A percentile compares a stretch with the other conserved stretches of the same genome.
Conservation (phyloP, 1,140 invertebrate genomes). For the Cydia amplana region DNA sequence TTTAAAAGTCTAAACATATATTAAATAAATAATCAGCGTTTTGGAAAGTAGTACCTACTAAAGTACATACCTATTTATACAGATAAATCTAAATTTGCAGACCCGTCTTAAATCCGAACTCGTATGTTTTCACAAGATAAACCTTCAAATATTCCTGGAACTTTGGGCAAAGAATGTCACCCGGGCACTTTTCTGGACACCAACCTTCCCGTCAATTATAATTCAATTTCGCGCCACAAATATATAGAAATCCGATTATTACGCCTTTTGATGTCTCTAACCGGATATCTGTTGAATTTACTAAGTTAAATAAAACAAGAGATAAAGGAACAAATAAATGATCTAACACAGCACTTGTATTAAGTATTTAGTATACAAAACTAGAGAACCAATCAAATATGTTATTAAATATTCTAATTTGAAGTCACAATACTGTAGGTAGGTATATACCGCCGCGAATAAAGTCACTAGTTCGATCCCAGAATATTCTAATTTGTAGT, state of each 20-base stretch:
- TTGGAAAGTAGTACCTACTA: too few relatives aligned
- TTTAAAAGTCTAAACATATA: too few relatives aligned
- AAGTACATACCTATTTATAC: too few relatives aligned
- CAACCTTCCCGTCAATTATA: slow-evolving; percentile 41
- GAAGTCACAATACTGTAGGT: too few relatives aligned
- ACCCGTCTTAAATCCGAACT: not conserved
- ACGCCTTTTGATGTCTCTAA: not conserved
- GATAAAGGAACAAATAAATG: not conserved
- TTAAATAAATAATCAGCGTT: too few relatives aligned
- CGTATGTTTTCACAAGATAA: slow-evolving; percentile 42
- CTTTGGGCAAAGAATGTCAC: slow-evolving; percentile 53
- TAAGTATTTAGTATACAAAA: too few relatives aligned
- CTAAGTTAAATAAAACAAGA: not conserved
- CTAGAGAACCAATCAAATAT: too few relatives aligned
- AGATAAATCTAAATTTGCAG: not conserved
- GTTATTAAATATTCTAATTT: too few relatives aligned
- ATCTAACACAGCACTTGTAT: not conserved
- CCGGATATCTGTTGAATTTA: slow-evolving; percentile 28
- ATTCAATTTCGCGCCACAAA: slow-evolving; percentile 23
- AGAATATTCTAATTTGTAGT: too few relatives aligned
- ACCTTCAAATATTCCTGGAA: slow-evolving; percentile 52
- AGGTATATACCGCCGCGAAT: too few relatives aligned
- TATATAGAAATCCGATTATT: slow-evolving; percentile 28
- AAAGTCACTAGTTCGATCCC: too few relatives aligned
- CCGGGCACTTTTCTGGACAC: slow-evolving; percentile 57